Conservation (phyloP, 2,797 vertebrate species). For the Spatula versicolor region DNA sequence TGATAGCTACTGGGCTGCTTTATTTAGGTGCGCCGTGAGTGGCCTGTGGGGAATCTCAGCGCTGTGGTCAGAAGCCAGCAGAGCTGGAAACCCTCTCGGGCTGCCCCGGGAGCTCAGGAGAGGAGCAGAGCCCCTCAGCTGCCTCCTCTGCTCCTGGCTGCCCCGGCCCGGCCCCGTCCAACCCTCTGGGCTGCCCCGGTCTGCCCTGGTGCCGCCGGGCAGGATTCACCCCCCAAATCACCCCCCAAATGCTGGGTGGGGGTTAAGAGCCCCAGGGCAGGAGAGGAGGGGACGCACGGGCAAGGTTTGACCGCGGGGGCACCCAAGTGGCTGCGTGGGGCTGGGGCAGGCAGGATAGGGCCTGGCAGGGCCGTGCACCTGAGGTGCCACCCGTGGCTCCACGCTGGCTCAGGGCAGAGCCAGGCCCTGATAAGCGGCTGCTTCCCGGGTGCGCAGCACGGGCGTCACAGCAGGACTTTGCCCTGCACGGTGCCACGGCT, state of each 20-base stretch:
- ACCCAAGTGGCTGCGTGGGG: rapidly evolving
- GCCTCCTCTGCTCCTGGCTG: neutral
- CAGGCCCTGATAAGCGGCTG: neutral
- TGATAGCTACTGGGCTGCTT: neutral
- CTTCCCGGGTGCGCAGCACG: rapidly evolving
- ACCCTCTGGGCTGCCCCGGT: too few species aligned
- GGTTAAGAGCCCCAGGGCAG: neutral
- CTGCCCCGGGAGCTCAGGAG: neutral
- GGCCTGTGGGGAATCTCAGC: neutral
- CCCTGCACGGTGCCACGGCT: neutral
- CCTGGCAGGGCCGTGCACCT: rapidly evolving
- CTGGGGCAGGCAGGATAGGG: rapidly evolving
- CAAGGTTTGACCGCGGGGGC: neutral
- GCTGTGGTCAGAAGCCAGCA: neutral
- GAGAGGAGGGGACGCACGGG: too few species aligned
- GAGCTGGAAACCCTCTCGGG: neutral
- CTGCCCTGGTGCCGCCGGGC: rapidly evolving
- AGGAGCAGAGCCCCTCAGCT: neutral
- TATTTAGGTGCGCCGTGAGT: neutral
- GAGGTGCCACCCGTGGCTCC: rapidly evolving
- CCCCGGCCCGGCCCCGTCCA: too few species aligned
- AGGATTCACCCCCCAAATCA: too few species aligned
- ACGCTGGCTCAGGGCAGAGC: neutral
- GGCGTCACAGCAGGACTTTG: neutral
- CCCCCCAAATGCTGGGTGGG: too few species aligned